These are phyloP conservation scores for Pomatostomus ruficeps DNA, from an alignment of 2,113 vertebrate species.

Conservation along the genomic window DNA sequence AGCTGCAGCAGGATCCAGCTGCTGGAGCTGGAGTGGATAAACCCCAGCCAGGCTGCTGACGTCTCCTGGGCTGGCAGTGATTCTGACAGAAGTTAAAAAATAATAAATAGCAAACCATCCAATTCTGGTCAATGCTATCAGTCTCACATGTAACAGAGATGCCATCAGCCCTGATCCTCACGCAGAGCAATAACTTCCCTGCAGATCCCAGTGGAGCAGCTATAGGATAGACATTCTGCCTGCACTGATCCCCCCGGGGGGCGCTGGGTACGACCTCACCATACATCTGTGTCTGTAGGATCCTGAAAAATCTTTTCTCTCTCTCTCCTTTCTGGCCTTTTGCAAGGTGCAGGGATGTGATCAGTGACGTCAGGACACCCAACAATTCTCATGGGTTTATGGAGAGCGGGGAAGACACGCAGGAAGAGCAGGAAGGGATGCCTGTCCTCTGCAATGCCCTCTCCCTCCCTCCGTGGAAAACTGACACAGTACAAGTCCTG, in stretches of 20 bases:
- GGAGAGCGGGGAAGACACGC: neutral
- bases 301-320: neutral
- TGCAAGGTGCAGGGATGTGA: neutral
- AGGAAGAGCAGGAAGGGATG: neutral
- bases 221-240: conserved; percentile 14
- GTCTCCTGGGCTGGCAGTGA: conserved; percentile 34
- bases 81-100: conserved; percentile 64
- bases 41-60: neutral
- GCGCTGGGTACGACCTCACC: neutral
- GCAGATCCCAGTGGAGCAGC: conserved; percentile 42
- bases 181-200: conserved; percentile 66
- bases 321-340: neutral
- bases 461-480: neutral
- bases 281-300: conserved; percentile 10
- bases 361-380: neutral
- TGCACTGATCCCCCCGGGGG: neutral
- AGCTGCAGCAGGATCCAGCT: neutral
- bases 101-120: conserved; percentile 65
- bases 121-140: conserved; percentile 57
- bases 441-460: neutral
- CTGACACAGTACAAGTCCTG: neutral
- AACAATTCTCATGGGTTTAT: accelerated
- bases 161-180: conserved; percentile 60
- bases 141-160: conserved; percentile 18
- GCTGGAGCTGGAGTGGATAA: neutral